These are phyloP conservation scores for Eupithecia subfuscata DNA, from an alignment of 2,888 invertebrate species.

Conservation along the genomic window DNA sequence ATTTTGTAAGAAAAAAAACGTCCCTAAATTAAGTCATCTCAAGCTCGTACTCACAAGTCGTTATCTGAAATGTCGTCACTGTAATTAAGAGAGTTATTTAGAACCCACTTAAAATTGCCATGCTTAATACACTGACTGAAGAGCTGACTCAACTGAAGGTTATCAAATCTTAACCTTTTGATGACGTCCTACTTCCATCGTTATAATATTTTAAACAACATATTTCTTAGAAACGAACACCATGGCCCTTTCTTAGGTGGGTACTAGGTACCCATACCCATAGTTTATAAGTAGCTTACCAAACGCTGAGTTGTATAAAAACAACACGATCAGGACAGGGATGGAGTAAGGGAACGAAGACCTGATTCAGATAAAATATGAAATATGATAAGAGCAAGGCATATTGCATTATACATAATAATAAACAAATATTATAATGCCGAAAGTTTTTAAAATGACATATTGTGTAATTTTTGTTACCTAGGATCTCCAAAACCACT, in stretches of 20 bases:
- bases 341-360: not conserved
- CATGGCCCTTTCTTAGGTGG: not conserved
- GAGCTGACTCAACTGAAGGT: not conserved
- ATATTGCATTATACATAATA: too few relatives aligned
- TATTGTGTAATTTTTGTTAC: too few relatives aligned
- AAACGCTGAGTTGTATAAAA: conserved; percentile 6
- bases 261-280: not conserved
- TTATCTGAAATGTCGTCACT: not conserved
- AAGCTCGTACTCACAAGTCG: not conserved
- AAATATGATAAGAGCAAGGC: too few relatives aligned
- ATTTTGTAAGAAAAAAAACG: too few relatives aligned
- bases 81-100: not conserved
- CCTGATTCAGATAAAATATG: too few relatives aligned
- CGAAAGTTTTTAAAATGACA: too few relatives aligned
- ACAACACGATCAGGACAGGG: not conserved
- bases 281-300: not conserved
- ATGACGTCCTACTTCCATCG: not conserved
- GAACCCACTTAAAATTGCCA: conserved; percentile 3
- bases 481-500: too few relatives aligned
- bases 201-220: conserved; percentile 1
- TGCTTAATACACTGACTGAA: not conserved
- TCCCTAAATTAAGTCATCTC: not conserved
- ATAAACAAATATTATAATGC: too few relatives aligned
- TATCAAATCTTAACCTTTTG: not conserved
- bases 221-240: conserved; percentile 4